phyloP scores from a whole-genome alignment of 2,113 vertebrate genomes.

The Triplophysa dalaica region DNA sequence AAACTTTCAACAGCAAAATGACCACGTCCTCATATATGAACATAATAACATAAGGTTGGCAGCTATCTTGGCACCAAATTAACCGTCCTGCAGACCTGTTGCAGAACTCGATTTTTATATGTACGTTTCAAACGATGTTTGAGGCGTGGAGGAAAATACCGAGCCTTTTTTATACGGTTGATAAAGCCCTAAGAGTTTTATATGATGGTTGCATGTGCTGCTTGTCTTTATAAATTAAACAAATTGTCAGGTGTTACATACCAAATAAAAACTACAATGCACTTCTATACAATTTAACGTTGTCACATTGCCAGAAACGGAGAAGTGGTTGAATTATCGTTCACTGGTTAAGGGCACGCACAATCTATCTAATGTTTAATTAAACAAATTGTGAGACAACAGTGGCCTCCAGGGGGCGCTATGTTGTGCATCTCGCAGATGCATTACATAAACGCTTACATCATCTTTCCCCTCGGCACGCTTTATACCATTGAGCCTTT shows the following conservation, averaged over 20 bases:
- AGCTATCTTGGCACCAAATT: background rate
- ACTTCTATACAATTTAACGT: background rate
- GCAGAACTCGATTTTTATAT: background rate
- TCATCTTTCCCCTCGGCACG: conserved; percentile 56
- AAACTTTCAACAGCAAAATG: too few relatives aligned
- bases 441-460: conserved; percentile 70
- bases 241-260: too few relatives aligned
- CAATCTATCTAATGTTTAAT: background rate
- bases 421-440: conserved; percentile 42
- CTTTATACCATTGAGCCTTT: conserved; percentile 27
- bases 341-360: background rate
- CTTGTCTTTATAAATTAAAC: too few relatives aligned
- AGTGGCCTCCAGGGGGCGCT: conserved; percentile 25
- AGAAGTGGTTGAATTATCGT: background rate
- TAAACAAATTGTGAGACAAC: background rate
- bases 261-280: background rate
- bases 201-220: too few relatives aligned
- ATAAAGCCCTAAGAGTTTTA: too few relatives aligned
- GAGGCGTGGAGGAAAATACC: background rate
- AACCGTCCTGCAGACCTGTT: background rate
- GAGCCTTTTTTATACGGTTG: background rate
- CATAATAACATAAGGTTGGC: background rate
- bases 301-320: background rate
- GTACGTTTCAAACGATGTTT: background rate
- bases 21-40: background rate